Conservation (phyloP, 2,888 invertebrate species). For the Scaptomyza tumidula region DNA sequence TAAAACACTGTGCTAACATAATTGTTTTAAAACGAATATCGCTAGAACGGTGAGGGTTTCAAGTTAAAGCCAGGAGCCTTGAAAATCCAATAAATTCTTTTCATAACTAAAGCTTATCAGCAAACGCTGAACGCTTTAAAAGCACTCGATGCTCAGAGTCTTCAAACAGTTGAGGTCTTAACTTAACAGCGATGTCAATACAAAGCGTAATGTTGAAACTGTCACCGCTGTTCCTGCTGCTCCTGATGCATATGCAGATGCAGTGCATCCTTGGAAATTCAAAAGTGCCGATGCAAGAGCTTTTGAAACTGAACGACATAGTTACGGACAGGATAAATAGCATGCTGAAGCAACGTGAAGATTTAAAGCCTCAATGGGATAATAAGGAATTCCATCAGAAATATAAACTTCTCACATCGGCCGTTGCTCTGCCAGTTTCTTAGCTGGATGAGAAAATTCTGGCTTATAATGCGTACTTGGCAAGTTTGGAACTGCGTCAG, state of each 20-base stretch:
- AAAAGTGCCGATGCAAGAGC: neutral
- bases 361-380: neutral
- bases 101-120: conserved; percentile 45
- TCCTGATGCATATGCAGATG: conserved; percentile 19
- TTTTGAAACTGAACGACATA: conserved; percentile 36
- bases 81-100: conserved; percentile 22
- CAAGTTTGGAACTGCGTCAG: neutral
- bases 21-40: neutral
- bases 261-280: conserved; percentile 17
- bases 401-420: conserved; percentile 27
- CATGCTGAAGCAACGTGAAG: conserved; percentile 13
- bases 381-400: conserved; percentile 8
- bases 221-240: conserved; percentile 12
- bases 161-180: conserved; percentile 25
- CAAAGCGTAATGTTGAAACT: conserved; percentile 9
- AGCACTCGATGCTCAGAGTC: conserved; percentile 2
- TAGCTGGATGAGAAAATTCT: conserved; percentile 52
- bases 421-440: conserved; percentile 31
- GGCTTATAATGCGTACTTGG: conserved; percentile 25
- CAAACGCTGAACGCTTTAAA: conserved; percentile 28
- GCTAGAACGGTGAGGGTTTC: conserved; percentile 2
- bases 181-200: conserved; percentile 26
- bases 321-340: conserved; percentile 46
- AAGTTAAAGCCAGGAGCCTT: conserved; percentile 3
- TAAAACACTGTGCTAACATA: too few species aligned